Evolutionary conservation across 2,113 vertebrate genomes (phyloP), one percentile per base, ranked within the genome.

Genomic region (Cyprinodon tularosa): DNA sequence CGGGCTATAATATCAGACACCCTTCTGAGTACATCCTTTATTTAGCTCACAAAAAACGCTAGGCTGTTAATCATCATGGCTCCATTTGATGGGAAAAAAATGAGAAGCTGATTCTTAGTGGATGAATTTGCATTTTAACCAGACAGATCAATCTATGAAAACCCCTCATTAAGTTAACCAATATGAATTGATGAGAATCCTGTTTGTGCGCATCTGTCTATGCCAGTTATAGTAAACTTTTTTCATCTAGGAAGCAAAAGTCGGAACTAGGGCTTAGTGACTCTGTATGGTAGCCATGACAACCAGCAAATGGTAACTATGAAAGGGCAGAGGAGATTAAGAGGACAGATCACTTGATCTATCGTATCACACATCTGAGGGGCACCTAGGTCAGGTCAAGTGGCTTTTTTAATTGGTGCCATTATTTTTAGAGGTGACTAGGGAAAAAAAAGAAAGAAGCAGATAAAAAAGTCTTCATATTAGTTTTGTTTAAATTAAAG

Each of bases 201-300:
- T 1, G 1, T 57, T 62, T 42, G 8, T 42, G 68, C 11, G 42
- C 1, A 14, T 66, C 22, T 60, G 40, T 48, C 15, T 78, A 36
- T 57, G n/a, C 50, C 57, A 4, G 10, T 44, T 62, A 40, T 53
- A 68, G 77, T 72, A 78, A 75, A 81, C 69, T 62, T 66, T 78
- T 62, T 13, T 80, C 62, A 53, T 79, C 37, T 73, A 74, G 47
- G 74, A 67, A 39, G 76, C 72, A 72, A 73, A 81, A 84, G 80
- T 78, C 71, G 22, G 86, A 77, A 63, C 60, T 22, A 45, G 57
- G 63, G 74, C 82, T 88, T 81, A 80, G 84, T 37, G 68, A 90
- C 14, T 67, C 84, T 62, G 83, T 70, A 87, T 66, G 12, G 90
- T 92, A 90, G 86, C 92, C 90, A 93, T 93, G 90, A 89, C 86